phyloP scores from a whole-genome alignment of 2,113 vertebrate genomes.

The Stegostoma tigrinum region DNA sequence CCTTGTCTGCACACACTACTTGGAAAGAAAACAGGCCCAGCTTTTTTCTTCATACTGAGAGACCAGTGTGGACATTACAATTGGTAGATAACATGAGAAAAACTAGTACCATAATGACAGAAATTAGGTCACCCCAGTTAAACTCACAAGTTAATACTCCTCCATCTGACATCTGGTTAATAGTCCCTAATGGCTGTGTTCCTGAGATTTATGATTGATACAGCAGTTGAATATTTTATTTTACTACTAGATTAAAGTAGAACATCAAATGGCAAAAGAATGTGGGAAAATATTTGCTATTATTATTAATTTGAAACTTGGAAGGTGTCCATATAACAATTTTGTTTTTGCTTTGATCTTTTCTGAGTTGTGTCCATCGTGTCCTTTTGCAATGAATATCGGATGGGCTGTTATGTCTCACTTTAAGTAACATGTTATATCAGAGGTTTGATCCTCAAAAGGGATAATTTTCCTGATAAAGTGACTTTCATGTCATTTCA shows the following conservation, averaged over 20 bases:
- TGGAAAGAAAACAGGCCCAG: too few relatives aligned
- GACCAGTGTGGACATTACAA: not conserved
- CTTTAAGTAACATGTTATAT: not conserved
- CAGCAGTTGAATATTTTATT: slow-evolving; percentile 24
- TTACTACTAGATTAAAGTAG: slow-evolving; percentile 8
- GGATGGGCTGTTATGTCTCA: not conserved
- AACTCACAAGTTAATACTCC: not conserved
- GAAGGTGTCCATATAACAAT: not conserved
- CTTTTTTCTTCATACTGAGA: not conserved
- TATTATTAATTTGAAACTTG: slow-evolving; percentile 22
- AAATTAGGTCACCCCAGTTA: not conserved
- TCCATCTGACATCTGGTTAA: slow-evolving; percentile 2
- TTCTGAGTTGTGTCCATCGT: not conserved
- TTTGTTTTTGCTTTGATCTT: slow-evolving; percentile 12
- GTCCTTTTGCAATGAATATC: not conserved
- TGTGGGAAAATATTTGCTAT: slow-evolving; percentile 32
- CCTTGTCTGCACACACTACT: too few relatives aligned
- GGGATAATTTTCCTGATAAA: not conserved
- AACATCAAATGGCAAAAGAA: slow-evolving; percentile 27
- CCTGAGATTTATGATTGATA: slow-evolving; percentile 27
- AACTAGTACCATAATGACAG: not conserved
- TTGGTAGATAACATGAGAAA: not conserved
- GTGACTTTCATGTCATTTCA: not conserved
- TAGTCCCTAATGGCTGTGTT: not conserved
- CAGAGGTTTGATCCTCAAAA: not conserved